Base-by-base conservation (phyloP, 2,888 invertebrate species). In the Drosophila kokeensis region DNA sequence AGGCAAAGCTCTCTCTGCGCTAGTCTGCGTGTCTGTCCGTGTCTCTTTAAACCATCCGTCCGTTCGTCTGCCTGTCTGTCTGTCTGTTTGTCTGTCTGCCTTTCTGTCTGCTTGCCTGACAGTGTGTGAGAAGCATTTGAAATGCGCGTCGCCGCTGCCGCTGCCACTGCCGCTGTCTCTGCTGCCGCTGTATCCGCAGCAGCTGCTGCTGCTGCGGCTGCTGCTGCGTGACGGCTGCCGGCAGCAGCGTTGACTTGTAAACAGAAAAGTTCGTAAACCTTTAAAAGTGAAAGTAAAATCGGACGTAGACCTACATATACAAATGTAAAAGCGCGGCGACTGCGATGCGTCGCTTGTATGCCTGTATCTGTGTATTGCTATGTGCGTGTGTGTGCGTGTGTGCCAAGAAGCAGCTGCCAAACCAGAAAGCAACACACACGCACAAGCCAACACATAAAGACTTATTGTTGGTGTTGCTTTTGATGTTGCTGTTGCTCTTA, bases 251-350 rank as follows among this genome's bases (percentile, higher is more conserved):
- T 84, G 81, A 87, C 82, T 90, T 91, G 90, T 92, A 90, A 91
- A 91, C 92, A 92, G 85, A 90, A 92, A 90, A 92, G 93, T 93
- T 92, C 92, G 92, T 92, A 91, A 89, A 93, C 92, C 92, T 93
- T 92, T 91, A 92, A 93, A 92, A 93, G 93, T 93, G 93, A 93
- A 93, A 93, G 93, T 92, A 92, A 91, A 87, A 91, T 92, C 92
- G 93, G 93, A 92, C 93, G 92, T 91, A 92, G 92, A 93, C 93
- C 93, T 93, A 93, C 93, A 92, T 92, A 93, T 92, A 93, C 92
- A 90, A 75, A 71, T 67, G 74, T 78, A 82, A 80, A 82, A 75
- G 69, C 59, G 65, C 81, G 65, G 57, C 77, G 58, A 64, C 67
- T 48, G 57, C 73, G 65, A 53, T 67, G 62, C 52, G 34, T 61